Percentiles rank a stretch among this genome's conserved stretches.
These are phyloP conservation scores for Sylvicola cinctus DNA, from an alignment of 2,888 invertebrate species.

Conservation along the genomic window DNA sequence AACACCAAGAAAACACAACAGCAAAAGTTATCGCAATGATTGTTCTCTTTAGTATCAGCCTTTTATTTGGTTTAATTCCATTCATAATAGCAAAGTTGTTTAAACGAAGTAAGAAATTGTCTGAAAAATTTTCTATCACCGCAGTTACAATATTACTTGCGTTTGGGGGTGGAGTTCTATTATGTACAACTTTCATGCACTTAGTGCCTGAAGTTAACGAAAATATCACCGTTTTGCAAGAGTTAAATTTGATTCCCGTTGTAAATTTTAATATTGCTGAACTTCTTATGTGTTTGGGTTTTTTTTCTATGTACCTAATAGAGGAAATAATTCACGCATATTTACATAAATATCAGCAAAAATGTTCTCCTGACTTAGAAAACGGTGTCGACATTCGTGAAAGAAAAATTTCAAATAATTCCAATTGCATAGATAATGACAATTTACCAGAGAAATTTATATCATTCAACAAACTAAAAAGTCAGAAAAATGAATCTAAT, in stretches of 20 bases:
- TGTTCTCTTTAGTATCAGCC: constrained; percentile 53
- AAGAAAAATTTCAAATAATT: too few relatives aligned
- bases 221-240: constrained; percentile 37
- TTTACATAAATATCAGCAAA: constrained; percentile 32
- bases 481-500: too few relatives aligned
- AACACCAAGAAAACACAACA: too few relatives aligned
- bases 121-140: too few relatives aligned
- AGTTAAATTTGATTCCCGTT: constrained; percentile 24
- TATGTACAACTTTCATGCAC: constrained; percentile 65
- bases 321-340: constrained; percentile 58
- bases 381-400: too few relatives aligned
- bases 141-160: constrained; percentile 45
- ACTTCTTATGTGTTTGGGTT: constrained; percentile 51
- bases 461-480: too few relatives aligned
- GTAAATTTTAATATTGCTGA: constrained; percentile 44
- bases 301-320: constrained; percentile 58
- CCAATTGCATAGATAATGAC: too few relatives aligned
- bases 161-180: constrained; percentile 69
- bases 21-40: constrained; percentile 65
- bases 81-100: constrained; percentile 44
- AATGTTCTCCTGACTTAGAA: too few relatives aligned
- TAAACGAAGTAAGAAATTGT: constrained; percentile 41
- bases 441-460: too few relatives aligned
- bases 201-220: constrained; percentile 60
- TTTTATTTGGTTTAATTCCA: constrained; percentile 54